Base-by-base conservation (phyloP, 2,113 vertebrate genomes). In the Macquaria ambigua region DNA sequence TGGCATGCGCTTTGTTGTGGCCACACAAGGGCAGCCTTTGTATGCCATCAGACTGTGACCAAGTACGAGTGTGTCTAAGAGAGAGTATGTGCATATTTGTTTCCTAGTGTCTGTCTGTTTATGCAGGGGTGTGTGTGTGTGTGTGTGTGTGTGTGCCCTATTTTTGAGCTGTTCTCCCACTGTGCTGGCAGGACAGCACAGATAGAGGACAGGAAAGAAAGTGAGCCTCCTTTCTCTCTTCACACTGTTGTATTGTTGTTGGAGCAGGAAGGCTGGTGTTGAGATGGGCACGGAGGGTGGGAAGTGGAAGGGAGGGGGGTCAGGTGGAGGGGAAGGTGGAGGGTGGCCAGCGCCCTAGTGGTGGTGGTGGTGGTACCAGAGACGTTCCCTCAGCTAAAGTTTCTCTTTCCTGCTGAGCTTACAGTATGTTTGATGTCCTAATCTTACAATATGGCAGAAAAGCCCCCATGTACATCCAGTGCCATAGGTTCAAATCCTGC, bases 11-110 rank as follows among this genome's bases (percentile, higher is more conserved):
- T 78, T 89, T 89, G 77, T 83, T 81, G 86, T 62, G 81, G 84
- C 78, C 73, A 73, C 86, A 94, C 92, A 94, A 92, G 68, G 59
- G 69, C 77, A 37, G 81, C 74, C 79, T 81, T 90, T 86, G 86
- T 94, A 82, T 75, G 48, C 39, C 53, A 72, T 23, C 66, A 15
- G 34, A 76, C 25, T 85, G 85, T 68, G 58, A 85, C 78, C 10
- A 23, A 86, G 90, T 81, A n/a, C 39, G 25, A 87, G 81, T 52
- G 41, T 81, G 84, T 63, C 79, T 23, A 39, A 63, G 72, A 73
- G 53, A 58, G 20, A 69, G 70, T 66, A 53, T 84, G 82, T 89
- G 86, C 68, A 84, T 85, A 81, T 88, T 85, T 92, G 71, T 79
- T 67, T 88, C 77, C 83, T 37, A 70, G 61, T 64, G 67, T 82